A percentile compares a stretch with the other conserved stretches of the same genome.
Evolutionary conservation across 2,113 vertebrate species (phyloP).

Genomic region (Cyrtonyx montezumae): DNA sequence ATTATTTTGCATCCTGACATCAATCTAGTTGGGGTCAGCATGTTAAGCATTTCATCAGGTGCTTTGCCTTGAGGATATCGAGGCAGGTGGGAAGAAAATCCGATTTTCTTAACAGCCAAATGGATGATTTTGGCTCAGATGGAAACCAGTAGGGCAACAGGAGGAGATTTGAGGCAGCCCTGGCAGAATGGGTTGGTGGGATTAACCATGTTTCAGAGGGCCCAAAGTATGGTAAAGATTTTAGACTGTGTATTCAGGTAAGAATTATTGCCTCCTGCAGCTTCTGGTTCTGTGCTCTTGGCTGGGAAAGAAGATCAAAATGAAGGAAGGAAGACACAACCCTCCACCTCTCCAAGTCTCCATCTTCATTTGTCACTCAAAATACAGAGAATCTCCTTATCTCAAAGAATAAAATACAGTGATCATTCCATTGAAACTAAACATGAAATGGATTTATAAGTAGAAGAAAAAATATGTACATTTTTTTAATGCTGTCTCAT

Average conservation of each 20-base stretch:
- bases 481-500: neutral
- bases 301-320: neutral
- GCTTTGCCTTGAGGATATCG: neutral
- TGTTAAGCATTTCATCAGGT: neutral
- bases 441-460: neutral
- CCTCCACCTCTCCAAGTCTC: neutral
- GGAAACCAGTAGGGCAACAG: neutral
- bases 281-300: neutral
- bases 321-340: neutral
- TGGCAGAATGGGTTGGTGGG: neutral
- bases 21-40: neutral
- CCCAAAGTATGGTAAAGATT: neutral
- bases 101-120: neutral
- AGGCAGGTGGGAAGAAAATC: neutral
- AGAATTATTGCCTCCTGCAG: neutral
- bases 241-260: neutral
- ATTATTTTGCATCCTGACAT: neutral
- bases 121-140: neutral
- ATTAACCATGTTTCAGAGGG: neutral
- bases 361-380: neutral
- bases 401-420: neutral
- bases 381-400: neutral
- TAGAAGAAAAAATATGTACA: neutral
- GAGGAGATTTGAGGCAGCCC: neutral
- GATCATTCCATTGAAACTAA: neutral